Percentiles rank a stretch among this genome's conserved stretches.
Conservation (phyloP, 1,140 invertebrate species). For the Cherax destructor region DNA sequence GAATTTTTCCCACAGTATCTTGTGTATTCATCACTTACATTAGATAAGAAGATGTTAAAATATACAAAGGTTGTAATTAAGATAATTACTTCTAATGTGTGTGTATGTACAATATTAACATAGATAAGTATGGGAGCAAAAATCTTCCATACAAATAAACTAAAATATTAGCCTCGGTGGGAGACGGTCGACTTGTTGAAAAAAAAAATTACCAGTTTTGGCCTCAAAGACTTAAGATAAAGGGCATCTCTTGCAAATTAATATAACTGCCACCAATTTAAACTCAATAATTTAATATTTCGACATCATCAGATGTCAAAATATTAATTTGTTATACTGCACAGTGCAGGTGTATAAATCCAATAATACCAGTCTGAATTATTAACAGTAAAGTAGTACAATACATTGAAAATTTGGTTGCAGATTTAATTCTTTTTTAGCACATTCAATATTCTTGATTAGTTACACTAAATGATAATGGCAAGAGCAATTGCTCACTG, state of each 20-base stretch:
- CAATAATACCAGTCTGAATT: background rate
- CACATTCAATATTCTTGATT: background rate
- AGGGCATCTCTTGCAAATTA: background rate
- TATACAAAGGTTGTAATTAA: too few species aligned
- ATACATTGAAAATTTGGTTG: background rate
- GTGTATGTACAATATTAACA: too few species aligned
- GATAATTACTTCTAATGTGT: too few species aligned
- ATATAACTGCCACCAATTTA: background rate
- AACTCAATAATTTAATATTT: background rate
- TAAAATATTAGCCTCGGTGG: background rate
- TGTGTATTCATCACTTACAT: too few species aligned
- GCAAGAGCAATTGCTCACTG: too few species aligned
- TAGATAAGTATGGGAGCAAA: too few species aligned
- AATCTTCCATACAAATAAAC: too few species aligned
- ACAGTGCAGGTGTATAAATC: background rate
- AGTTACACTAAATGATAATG: too few species aligned
- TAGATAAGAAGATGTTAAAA: too few species aligned
- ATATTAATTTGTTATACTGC: background rate
- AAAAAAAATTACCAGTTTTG: background rate
- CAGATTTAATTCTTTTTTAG: background rate
- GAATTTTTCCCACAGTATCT: too few species aligned
- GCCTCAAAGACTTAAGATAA: background rate
- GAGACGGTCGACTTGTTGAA: too few species aligned
- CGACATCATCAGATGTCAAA: background rate
- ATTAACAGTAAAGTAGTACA: background rate